Percentiles rank a stretch among this genome's conserved stretches.
Evolutionary conservation across 2,888 invertebrate species (phyloP).

Genomic region (Minunthozetes semirufus): DNA sequence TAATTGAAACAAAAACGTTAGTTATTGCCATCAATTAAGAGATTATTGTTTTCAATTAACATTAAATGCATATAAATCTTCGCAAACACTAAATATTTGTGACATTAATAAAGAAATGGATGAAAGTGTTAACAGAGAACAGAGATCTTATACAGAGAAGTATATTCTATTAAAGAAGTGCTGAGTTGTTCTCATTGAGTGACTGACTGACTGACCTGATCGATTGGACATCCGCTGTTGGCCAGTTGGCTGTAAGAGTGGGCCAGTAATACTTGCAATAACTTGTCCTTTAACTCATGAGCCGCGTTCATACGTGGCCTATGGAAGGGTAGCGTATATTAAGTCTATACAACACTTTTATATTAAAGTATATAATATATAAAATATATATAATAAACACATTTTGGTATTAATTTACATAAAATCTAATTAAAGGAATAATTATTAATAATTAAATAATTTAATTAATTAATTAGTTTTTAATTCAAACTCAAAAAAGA

Average conservation of each 20-base stretch:
- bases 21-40: not conserved
- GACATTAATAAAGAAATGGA: not conserved
- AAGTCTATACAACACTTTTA: not conserved
- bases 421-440: not conserved
- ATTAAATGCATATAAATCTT: not conserved
- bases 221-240: conserved; percentile 85
- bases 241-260: conserved; percentile 80
- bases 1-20: conserved; percentile 12
- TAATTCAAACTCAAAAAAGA: no score
- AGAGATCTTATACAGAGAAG: not conserved
- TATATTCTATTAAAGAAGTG: not conserved
- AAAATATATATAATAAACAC: no score
- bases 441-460: not conserved
- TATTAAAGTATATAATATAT: no score
- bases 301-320: conserved; percentile 47
- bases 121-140: not conserved
- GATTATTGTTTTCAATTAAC: not conserved
- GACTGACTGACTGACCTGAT: conserved; percentile 69
- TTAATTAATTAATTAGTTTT: no score
- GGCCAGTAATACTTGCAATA: conserved; percentile 74
- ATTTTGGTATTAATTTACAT: not conserved
- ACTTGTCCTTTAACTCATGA: conserved; percentile 80
- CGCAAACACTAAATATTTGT: not conserved
- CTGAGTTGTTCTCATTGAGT: conserved; percentile 45
- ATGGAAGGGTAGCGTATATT: not conserved